phyloP scores from a whole-genome alignment of 2,888 invertebrate species.

The Cephus sareptanus region DNA sequence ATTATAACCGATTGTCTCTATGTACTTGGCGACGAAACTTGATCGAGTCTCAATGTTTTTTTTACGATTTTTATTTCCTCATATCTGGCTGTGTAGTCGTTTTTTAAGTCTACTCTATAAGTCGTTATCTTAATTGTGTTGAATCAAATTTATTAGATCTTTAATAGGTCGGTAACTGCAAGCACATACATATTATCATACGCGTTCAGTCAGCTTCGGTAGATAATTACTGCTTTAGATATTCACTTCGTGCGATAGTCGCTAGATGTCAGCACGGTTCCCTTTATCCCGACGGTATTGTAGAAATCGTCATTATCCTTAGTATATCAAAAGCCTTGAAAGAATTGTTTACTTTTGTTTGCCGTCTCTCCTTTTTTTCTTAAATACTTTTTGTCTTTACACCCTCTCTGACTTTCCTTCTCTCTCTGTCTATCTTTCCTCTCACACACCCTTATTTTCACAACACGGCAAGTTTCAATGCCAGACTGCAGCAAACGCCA shows the following conservation, averaged over 20 bases:
- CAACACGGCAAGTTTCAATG: background rate
- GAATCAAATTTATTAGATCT: too few relatives aligned
- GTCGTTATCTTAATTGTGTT: too few relatives aligned
- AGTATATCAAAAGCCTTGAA: background rate
- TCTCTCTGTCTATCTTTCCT: background rate
- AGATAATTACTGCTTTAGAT: background rate
- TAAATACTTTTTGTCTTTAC: background rate
- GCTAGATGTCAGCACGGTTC: background rate
- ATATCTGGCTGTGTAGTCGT: too few relatives aligned
- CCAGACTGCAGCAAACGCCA: constrained; percentile 4
- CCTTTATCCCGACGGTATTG: background rate
- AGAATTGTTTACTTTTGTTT: background rate
- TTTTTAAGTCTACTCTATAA: too few relatives aligned
- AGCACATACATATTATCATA: too few relatives aligned
- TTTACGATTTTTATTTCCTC: too few relatives aligned
- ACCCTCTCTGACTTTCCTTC: background rate
- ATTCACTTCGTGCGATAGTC: background rate
- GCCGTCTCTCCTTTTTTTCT: background rate
- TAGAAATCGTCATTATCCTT: background rate
- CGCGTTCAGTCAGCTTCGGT: background rate
- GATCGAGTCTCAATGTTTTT: too few relatives aligned
- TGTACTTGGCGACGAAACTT: too few relatives aligned
- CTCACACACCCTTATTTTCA: background rate
- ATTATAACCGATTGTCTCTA: too few relatives aligned
- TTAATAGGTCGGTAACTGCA: too few relatives aligned